phyloP scores from a whole-genome alignment of 2,113 vertebrate genomes.

The Alosa alosa region DNA sequence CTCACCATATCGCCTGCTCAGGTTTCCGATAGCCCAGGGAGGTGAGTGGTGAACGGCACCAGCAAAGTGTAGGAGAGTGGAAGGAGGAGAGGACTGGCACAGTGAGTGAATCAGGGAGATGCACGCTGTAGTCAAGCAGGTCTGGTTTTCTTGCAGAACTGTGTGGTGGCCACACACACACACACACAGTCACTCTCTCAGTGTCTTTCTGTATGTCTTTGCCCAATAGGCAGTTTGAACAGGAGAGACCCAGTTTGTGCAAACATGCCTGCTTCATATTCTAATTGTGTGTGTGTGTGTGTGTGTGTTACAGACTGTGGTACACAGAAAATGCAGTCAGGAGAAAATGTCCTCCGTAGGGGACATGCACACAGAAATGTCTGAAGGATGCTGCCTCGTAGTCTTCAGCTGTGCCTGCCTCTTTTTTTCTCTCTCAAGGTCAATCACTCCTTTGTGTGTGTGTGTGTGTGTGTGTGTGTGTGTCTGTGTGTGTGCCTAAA shows the following conservation, averaged over 20 bases:
- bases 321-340: slow-evolving; percentile 4
- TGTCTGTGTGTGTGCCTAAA: background rate
- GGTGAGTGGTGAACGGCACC: background rate
- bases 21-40: background rate
- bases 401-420: slow-evolving; percentile 10
- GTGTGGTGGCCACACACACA: background rate
- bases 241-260: background rate
- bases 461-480: background rate
- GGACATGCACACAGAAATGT: background rate
- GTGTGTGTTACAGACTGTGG: background rate
- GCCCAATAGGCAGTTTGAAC: background rate
- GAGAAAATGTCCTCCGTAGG: slow-evolving; percentile 11
- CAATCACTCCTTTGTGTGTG: background rate
- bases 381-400: slow-evolving; percentile 13
- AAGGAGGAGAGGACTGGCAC: background rate
- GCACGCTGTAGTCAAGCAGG: background rate
- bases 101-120: background rate
- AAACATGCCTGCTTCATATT: background rate
- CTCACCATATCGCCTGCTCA: background rate
- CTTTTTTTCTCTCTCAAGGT: background rate
- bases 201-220: background rate
- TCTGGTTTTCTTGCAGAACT: background rate
- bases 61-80: background rate
- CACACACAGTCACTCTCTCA: background rate
- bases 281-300: slow-evolving; percentile 5